phyloP scores from a whole-genome alignment of 2,888 invertebrate genomes.

The Coronaproctus castanopsis region DNA sequence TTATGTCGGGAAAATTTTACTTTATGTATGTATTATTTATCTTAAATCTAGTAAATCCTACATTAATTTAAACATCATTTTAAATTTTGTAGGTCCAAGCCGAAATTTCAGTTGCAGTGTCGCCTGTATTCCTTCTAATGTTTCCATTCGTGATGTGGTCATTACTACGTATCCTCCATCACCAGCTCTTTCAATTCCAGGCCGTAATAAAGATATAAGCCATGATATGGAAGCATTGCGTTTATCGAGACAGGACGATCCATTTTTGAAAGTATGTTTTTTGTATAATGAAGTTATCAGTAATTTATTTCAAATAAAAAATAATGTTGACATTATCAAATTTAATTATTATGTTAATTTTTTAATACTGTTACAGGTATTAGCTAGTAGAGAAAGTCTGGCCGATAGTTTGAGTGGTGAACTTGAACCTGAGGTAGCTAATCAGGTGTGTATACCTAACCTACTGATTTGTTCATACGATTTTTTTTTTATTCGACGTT shows the following conservation, averaged over 20 bases:
- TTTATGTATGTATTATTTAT: too few relatives aligned
- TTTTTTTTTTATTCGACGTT: too few relatives aligned
- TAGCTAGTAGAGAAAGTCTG: conserved; percentile 59
- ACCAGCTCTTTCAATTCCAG: conserved; percentile 43
- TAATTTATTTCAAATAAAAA: neutral
- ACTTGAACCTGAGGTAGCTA: conserved; percentile 50
- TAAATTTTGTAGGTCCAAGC: conserved; percentile 11
- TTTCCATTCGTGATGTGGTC: conserved; percentile 27
- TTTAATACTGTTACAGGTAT: conserved; percentile 32
- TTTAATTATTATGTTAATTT: neutral
- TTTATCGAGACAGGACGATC: conserved; percentile 63
- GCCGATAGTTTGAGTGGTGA: conserved; percentile 54
- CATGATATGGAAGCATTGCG: conserved; percentile 67
- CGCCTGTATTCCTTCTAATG: conserved; percentile 29
- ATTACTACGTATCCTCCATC: conserved; percentile 25
- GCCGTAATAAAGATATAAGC: conserved; percentile 53
- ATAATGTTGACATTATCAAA: neutral
- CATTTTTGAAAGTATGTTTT: conserved; percentile 46
- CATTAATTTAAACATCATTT: neutral
- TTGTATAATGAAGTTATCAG: neutral
- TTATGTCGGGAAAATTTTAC: too few relatives aligned
- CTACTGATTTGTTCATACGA: neutral
- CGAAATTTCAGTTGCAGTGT: conserved; percentile 20
- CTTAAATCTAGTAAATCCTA: too few relatives aligned
- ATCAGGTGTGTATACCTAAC: conserved; percentile 1